Evolutionary conservation across 2,888 invertebrate species (phyloP), one percentile per base, ranked within the genome.

Genomic region (Ryuthela nishihirai): DNA sequence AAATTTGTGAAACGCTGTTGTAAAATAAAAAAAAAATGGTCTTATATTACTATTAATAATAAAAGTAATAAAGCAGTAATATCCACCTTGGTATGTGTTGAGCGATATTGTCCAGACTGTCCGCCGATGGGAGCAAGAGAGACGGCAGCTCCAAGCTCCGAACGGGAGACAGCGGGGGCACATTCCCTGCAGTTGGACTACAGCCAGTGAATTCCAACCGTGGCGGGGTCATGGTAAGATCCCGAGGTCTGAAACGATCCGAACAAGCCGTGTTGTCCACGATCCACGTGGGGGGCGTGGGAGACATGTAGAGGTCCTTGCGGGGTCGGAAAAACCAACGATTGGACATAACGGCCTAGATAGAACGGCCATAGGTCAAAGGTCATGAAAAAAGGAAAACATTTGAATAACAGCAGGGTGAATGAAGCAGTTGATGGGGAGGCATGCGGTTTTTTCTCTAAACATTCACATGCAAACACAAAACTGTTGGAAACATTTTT

Each of bases 91-190:
- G 91, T 78, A 92, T 92, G 75, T 89, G 88, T 70, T 88, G 83
- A 65, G 90, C 90, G 75, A 92, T 87, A 78, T 91, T 90, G 76
- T 92, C 92, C 73, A 91, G 81, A 73, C 87, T 88, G 80, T 92
- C 91, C 69, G 87, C 81, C 41, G 45, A 43, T 18, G 50, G 50
- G 38, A 52, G 18, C 32, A 32, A 45, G 15, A 58, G 25, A 1
- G 46, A 50, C 10, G 56, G 56, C 46, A 58, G 26, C 15, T 49
- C 56, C 21, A 58, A 36, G 23, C 32, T 58, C 36, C 40, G 50
- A 18, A 39, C 34, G 17, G 48, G 48, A 1, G 44, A 44, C 38
- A 46, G 25, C 1, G 55, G 55, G 15, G 55, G 55, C 21, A 55
- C 49, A 15, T 58, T 50, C 10, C 56, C 52, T 1, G 56, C 52